These are phyloP conservation scores for Myotis planiceps DNA, from an alignment of 2,797 vertebrate species.

Conservation along the genomic window DNA sequence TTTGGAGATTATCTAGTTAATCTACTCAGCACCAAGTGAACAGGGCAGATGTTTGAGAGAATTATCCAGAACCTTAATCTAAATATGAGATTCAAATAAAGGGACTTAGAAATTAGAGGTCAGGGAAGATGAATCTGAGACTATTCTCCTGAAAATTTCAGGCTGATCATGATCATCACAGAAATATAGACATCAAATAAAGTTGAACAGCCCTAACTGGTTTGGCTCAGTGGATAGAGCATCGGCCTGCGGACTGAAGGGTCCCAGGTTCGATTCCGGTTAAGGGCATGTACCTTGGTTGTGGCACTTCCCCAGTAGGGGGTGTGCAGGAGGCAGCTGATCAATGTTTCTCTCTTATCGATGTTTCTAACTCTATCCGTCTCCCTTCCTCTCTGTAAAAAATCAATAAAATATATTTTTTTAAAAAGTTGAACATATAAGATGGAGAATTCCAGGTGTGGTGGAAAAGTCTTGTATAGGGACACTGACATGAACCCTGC, in stretches of 20 bases:
- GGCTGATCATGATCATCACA: not conserved
- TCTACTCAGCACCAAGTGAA: not conserved
- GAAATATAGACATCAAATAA: not conserved
- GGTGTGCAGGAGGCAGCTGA: no score
- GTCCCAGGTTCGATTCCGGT: no score
- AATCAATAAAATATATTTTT: not conserved
- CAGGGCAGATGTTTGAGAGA: not conserved
- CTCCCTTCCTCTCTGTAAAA: no score
- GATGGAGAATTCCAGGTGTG: not conserved
- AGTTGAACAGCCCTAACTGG: not conserved
- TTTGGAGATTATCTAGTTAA: not conserved
- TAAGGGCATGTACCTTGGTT: no score
- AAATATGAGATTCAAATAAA: not conserved
- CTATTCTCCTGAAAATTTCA: not conserved
- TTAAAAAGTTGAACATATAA: not conserved
- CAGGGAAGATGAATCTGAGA: not conserved
- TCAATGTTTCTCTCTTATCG: no score
- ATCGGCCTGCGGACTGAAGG: not conserved
- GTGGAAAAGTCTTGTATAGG: not conserved
- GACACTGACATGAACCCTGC: not conserved
- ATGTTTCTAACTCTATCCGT: no score
- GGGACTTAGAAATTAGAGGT: not conserved
- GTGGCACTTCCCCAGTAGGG: no score
- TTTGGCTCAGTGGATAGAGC: no score
- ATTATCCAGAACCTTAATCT: constrained; percentile 1